Percentiles rank a stretch among this genome's conserved stretches.
These are phyloP conservation scores for Laspeyria flexula DNA, from an alignment of 2,888 invertebrate genomes.

Conservation along the genomic window DNA sequence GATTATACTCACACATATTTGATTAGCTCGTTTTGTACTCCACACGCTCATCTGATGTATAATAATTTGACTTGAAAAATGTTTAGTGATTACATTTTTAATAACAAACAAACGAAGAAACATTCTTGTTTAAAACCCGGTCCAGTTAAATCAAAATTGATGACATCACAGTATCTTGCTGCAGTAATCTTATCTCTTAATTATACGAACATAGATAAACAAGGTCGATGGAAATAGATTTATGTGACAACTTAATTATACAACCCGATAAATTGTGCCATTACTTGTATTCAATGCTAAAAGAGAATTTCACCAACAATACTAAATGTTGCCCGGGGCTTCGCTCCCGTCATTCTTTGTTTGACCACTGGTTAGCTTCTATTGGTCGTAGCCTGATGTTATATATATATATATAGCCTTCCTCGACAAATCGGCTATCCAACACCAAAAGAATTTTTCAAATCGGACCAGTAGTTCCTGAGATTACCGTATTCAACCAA, in stretches of 20 bases:
- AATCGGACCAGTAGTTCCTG: too few relatives aligned
- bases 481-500: too few relatives aligned
- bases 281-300: too few relatives aligned
- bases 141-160: slow-evolving; percentile 11
- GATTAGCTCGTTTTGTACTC: slow-evolving; percentile 43
- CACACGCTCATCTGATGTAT: slow-evolving; percentile 11
- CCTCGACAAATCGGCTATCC: too few relatives aligned
- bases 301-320: too few relatives aligned
- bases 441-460: too few relatives aligned
- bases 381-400: too few relatives aligned
- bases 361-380: too few relatives aligned
- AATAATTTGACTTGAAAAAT: slow-evolving; percentile 3
- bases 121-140: slow-evolving; percentile 9
- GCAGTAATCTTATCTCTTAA: slow-evolving; percentile 30
- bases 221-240: slow-evolving; percentile 15
- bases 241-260: background rate
- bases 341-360: too few relatives aligned
- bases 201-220: slow-evolving; percentile 35
- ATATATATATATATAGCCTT: too few relatives aligned
- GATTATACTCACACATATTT: slow-evolving; percentile 54
- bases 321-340: too few relatives aligned
- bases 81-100: slow-evolving; percentile 9
- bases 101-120: slow-evolving; percentile 15
- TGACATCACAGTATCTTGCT: slow-evolving; percentile 24
- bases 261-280: too few relatives aligned